Conservation (phyloP, 2,888 invertebrate species). For the Euclidia mi region DNA sequence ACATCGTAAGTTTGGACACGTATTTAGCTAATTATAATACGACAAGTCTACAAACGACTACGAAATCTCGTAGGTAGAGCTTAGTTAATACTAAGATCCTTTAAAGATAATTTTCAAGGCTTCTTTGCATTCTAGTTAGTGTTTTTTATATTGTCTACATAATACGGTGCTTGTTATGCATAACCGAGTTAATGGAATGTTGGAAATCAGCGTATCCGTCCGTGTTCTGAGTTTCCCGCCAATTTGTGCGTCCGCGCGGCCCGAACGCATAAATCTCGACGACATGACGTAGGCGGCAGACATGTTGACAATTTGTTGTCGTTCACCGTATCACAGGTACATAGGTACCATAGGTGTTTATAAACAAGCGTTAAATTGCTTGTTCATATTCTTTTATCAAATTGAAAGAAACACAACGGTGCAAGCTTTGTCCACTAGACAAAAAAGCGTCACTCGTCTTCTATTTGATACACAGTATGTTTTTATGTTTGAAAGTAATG, state of each 20-base stretch:
- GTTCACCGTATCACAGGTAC: constrained; percentile 53
- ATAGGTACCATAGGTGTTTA: constrained; percentile 46
- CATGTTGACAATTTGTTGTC: constrained; percentile 85
- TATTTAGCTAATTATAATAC: constrained; percentile 46
- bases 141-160: constrained; percentile 59
- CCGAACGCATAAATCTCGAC: constrained; percentile 81
- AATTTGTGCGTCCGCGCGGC: constrained; percentile 85
- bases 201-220: constrained; percentile 71
- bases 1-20: constrained; percentile 44
- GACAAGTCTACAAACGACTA: constrained; percentile 36
- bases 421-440: constrained; percentile 15
- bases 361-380: constrained; percentile 48
- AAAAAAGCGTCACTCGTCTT: constrained; percentile 35
- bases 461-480: constrained; percentile 29
- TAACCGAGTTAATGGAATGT: constrained; percentile 73
- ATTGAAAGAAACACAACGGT: constrained; percentile 21
- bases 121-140: constrained; percentile 58
- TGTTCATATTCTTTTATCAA: constrained; percentile 33
- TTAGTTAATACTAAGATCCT: constrained; percentile 50
- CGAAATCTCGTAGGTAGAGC: constrained; percentile 49
- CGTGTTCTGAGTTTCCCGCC: constrained; percentile 75
- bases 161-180: constrained; percentile 72
- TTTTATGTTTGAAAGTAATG: constrained; percentile 37
- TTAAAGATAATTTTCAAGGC: constrained; percentile 67
- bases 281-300: constrained; percentile 86